Base-by-base conservation (phyloP, 2,113 vertebrate species). In the Phylloscopus trochiloides region DNA sequence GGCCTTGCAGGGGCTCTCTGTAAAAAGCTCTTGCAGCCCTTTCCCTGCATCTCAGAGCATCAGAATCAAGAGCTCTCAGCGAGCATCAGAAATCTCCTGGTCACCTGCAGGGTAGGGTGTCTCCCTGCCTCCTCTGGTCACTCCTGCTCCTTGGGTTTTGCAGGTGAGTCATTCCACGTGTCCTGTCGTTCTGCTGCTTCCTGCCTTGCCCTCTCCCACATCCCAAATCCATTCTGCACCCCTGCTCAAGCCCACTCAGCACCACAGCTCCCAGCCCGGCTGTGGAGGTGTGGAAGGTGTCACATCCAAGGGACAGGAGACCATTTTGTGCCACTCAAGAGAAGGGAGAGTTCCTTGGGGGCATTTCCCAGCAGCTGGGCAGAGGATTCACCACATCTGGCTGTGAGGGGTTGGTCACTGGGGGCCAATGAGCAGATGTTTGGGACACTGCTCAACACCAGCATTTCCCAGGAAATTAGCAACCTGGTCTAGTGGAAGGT, bases 221-320 rank as follows among this genome's bases (percentile, higher is more conserved):
- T 50, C 74, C 82, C 51, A 34, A 18, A 31, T n/a, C 54, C 58
- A 14, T 2, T 1, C 50, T 47, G 45, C 36, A 48, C 20, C 36
- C 76, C 55, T 10, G 3, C 45, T 54, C 5, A 2, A 38, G 45
- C 43, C 7, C 34, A 25, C 38, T 26, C 0, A 0, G 42, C 57
- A 43, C 25, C 38, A 14, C 32, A 34, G 58, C 52, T 67, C 24
- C 4, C 62, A 76, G 63, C n/a, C 31, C 1, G 0, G 66, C 21
- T 48, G n/a, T 6, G 31, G 65, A 38, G 47, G 28, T 38, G 57
- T 3, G 6, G 50, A 45, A 62, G 32, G 40, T 43, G 82, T 40
- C 57, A 29, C 11, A 8, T 40, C 40, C 19, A 34, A 72, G 58
- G 82, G 31, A 48, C 24, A 34, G 45, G 48, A 59, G 65, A 8